Evolutionary conservation across 2,888 invertebrate genomes (phyloP).

Genomic region (Diaprepes abbreviatus): DNA sequence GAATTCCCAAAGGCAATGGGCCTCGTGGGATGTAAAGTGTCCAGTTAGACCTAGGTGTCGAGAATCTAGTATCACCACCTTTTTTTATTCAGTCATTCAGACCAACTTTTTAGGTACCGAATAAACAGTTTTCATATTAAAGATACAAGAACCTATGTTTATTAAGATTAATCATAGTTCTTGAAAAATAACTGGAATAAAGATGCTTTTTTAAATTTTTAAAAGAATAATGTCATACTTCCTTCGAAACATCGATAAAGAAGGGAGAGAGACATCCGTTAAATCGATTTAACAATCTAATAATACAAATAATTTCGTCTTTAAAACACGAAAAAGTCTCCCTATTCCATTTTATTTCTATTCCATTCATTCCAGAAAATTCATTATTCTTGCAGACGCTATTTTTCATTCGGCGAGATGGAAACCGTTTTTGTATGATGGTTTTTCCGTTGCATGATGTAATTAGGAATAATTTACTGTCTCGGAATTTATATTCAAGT

Average conservation of each 20-base stretch:
- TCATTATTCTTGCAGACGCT: conserved; percentile 28
- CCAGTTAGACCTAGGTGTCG: too few relatives aligned
- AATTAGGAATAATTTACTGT: conserved; percentile 37
- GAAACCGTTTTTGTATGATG: conserved; percentile 36
- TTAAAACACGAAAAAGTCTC: conserved; percentile 15
- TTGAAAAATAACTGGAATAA: too few relatives aligned
- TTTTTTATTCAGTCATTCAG: too few relatives aligned
- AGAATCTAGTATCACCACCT: too few relatives aligned
- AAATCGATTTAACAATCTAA: conserved; percentile 12
- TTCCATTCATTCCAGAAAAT: conserved; percentile 28
- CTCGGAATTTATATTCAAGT: conserved; percentile 3
- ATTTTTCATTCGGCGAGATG: conserved; percentile 32
- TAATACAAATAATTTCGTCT: conserved; percentile 8
- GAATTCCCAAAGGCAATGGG: too few relatives aligned
- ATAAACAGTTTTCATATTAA: too few relatives aligned
- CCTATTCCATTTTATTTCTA: conserved; percentile 38
- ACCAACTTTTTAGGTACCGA: too few relatives aligned
- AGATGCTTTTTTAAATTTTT: too few relatives aligned
- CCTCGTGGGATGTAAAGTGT: too few relatives aligned
- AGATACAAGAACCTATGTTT: too few relatives aligned
- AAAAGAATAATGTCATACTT: too few relatives aligned
- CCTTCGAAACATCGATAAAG: background rate
- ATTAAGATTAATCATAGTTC: too few relatives aligned
- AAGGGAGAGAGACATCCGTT: background rate
- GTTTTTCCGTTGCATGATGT: conserved; percentile 31